phyloP scores from a whole-genome alignment of 2,113 vertebrate genomes.

The Rhabdomys dilectus region DNA sequence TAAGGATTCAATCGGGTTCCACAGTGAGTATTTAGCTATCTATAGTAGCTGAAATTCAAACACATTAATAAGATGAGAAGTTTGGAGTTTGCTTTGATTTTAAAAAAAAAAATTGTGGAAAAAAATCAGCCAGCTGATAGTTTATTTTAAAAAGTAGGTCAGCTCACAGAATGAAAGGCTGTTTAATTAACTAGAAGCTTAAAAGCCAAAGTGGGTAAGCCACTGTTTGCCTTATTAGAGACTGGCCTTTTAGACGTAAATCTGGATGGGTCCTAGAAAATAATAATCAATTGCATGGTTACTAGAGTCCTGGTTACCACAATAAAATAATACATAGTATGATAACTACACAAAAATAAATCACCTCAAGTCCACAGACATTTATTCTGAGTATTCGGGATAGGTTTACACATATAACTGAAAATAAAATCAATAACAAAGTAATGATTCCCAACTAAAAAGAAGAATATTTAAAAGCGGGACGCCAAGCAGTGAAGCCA shows the following conservation, averaged over 20 bases:
- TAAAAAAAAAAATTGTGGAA: slow-evolving; percentile 29
- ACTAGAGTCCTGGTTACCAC: not conserved
- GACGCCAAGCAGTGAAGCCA: not conserved
- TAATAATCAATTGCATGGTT: slow-evolving; percentile 40
- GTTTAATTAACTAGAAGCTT: slow-evolving; percentile 68
- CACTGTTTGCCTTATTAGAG: slow-evolving; percentile 49
- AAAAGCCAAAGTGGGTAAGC: slow-evolving; percentile 49
- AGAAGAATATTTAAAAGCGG: not conserved
- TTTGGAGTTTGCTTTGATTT: slow-evolving; percentile 50
- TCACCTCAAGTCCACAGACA: not conserved
- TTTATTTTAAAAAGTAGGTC: slow-evolving; percentile 75
- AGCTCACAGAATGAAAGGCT: slow-evolving; percentile 66
- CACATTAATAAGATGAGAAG: slow-evolving; percentile 44
- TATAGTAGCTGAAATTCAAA: slow-evolving; percentile 63
- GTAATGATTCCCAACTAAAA: slow-evolving; percentile 33
- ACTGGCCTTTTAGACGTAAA: slow-evolving; percentile 41
- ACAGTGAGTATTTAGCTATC: slow-evolving; percentile 32
- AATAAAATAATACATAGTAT: not conserved
- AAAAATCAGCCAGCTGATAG: slow-evolving; percentile 43
- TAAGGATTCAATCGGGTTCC: not conserved
- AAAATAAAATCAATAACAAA: slow-evolving; percentile 42
- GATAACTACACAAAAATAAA: slow-evolving; percentile 15
- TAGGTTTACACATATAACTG: not conserved
- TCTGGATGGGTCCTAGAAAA: slow-evolving; percentile 9
- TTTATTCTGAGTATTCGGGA: not conserved